A percentile compares a stretch with the other conserved stretches of the same genome.
Evolutionary conservation across 2,888 invertebrate species (phyloP).

Genomic region (Drosophila lacicola): DNA sequence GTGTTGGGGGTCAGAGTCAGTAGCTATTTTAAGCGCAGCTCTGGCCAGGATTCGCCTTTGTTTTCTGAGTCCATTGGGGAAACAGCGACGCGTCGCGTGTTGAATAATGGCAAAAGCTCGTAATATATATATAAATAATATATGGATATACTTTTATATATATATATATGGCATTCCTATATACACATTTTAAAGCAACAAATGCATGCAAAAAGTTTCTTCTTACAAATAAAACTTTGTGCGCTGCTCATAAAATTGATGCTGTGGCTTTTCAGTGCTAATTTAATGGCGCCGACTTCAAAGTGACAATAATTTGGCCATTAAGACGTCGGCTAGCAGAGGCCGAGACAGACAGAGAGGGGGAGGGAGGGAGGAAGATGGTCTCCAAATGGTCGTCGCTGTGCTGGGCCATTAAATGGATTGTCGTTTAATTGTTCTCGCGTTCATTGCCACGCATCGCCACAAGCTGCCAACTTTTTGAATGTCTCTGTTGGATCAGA

Average conservation of each 20-base stretch:
- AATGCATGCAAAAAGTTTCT: constrained; percentile 2
- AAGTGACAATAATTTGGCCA: constrained; percentile 76
- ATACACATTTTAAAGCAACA: neutral
- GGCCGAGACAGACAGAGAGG: too few species aligned
- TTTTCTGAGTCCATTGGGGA: constrained; percentile 33
- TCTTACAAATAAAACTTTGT: constrained; percentile 9
- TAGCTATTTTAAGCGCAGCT: constrained; percentile 34
- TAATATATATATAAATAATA: constrained; percentile 5
- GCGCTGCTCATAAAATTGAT: constrained; percentile 27
- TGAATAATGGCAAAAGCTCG: constrained; percentile 36
- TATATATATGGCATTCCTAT: neutral
- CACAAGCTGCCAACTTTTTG: constrained; percentile 60
- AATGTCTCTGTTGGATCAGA: constrained; percentile 52
- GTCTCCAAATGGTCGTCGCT: constrained; percentile 12
- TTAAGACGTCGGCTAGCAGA: constrained; percentile 44
- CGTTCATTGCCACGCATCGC: constrained; percentile 58
- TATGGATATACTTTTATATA: neutral
- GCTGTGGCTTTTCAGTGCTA: constrained; percentile 19
- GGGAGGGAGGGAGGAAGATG: neutral
- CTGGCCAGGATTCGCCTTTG: constrained; percentile 35
- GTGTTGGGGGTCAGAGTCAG: constrained; percentile 13
- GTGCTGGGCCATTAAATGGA: constrained; percentile 67
- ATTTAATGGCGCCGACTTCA: constrained; percentile 76
- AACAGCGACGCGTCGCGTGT: constrained; percentile 33
- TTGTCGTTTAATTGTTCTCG: constrained; percentile 77